Conservation (phyloP, 2,113 vertebrate species). For the Corythaixoides concolor region DNA sequence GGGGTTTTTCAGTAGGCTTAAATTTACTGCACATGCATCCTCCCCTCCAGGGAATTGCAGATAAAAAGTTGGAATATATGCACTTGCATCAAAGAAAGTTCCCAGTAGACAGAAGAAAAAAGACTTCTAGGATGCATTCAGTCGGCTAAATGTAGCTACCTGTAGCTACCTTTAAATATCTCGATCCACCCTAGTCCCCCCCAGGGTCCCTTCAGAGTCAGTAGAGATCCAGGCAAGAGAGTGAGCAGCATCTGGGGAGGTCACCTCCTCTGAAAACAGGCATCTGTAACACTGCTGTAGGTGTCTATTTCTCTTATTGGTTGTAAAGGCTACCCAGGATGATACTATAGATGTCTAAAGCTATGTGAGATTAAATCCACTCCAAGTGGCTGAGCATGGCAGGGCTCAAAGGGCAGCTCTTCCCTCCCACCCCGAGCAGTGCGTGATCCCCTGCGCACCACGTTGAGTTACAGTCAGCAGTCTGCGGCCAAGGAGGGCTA, state of each 20-base stretch:
- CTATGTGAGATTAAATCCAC: background rate
- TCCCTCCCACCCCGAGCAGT: background rate
- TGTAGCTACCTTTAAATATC: background rate
- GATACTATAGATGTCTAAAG: background rate
- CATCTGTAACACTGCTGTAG: background rate
- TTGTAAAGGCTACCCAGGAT: background rate
- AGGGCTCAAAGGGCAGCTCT: background rate
- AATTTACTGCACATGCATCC: background rate
- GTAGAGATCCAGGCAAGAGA: background rate
- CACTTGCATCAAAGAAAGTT: background rate
- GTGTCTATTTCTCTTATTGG: background rate
- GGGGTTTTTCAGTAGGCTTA: background rate
- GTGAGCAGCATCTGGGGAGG: background rate
- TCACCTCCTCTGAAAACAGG: background rate
- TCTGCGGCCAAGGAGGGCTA: background rate
- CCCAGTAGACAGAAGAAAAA: background rate
- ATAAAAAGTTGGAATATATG: background rate
- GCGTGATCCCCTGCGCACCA: rapidly evolving
- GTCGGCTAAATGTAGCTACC: background rate
- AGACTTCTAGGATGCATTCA: background rate
- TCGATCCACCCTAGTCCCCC: background rate
- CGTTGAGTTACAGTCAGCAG: background rate
- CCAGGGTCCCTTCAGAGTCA: background rate
- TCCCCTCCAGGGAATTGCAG: background rate
- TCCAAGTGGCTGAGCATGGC: background rate